Base-by-base conservation (phyloP, 1,140 invertebrate species). In the Sarcophaga peregrina region DNA sequence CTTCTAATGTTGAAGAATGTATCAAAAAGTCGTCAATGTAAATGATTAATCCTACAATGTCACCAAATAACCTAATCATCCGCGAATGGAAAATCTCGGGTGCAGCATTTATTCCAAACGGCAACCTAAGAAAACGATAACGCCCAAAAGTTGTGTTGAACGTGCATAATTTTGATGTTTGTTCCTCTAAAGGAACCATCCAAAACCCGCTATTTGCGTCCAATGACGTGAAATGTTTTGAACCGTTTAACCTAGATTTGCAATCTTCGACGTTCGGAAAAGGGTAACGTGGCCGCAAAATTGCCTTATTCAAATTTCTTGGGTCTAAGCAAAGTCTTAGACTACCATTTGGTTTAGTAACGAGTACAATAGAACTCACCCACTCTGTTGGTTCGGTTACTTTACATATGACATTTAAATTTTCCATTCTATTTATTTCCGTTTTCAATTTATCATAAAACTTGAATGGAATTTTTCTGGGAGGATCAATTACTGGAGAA, bases 241-340 rank as follows among this genome's bases (percentile, higher is more conserved):
- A 85, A 20, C 87, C 86, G 72, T n/a, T 37, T 37, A 92, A 80
- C 82, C 88, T 86, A 20, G 85, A 82, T 54, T 84, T 87, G 10
- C 91, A 82, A 73, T 90, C 89, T 47, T 91, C 90, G 73, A 91
- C 83, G 8, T 87, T 90, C 37, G 90, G 90, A 62, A 92, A 87
- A 45, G 85, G 87, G 86, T 76, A 86, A 85, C 8, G n/a, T n/a
- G n/a, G n/a, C n/a, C n/a, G n/a, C n/a, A n/a, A n/a, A n/a, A 92
- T 89, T 15, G 83, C 84, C 84, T 87, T 86, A 87, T 92, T 92
- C 83, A 92, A 85, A 81, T 90, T 86, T 84, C 86, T 86, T 9
- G 91, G 91, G 85, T 92, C 91, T 20, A 92, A 81, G 83, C 91
- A 92, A 76, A 91, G 73, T 73, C 90, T 75, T n/a, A 91, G n/a